Conservation (phyloP, 35 echinoderm and acorn worm genomes). For the Heliocidaris erythrogramma region DNA sequence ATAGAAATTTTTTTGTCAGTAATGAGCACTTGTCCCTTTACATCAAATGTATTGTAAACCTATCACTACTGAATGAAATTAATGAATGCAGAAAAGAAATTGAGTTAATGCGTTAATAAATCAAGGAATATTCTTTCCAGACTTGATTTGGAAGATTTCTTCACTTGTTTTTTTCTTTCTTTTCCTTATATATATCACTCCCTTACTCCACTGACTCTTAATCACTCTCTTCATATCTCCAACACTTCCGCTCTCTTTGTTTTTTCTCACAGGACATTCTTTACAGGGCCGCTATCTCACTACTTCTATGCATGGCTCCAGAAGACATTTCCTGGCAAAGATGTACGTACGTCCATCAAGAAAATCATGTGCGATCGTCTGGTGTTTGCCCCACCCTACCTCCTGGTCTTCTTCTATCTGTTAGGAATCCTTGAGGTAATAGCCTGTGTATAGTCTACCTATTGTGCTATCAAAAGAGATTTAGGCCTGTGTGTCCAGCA, state of each 20-base stretch:
- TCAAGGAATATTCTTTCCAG: neutral
- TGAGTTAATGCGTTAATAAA: no score
- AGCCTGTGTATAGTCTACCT: neutral
- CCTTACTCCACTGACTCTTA: neutral
- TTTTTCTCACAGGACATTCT: slow-evolving; percentile 54
- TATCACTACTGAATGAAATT: no score
- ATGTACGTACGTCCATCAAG: slow-evolving; percentile 59
- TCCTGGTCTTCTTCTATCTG: slow-evolving; percentile 76
- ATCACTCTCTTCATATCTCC: no score
- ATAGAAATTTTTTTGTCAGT: no score
- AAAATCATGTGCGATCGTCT: slow-evolving; percentile 77
- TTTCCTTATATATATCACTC: neutral
- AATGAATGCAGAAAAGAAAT: no score
- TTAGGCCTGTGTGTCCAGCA: neutral
- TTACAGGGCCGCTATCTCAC: slow-evolving; percentile 78
- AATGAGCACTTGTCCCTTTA: no score
- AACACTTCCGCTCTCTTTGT: neutral
- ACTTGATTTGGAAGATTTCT: neutral
- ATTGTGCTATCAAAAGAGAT: neutral
- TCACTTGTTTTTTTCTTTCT: neutral
- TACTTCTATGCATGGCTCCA: slow-evolving; percentile 89
- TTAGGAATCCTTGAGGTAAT: slow-evolving; percentile 80
- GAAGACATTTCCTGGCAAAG: slow-evolving; percentile 64
- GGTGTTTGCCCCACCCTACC: slow-evolving; percentile 83
- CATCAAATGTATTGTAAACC: no score